phyloP scores from a whole-genome alignment of 1,140 invertebrate genomes.

The Eupeodes corollae region DNA sequence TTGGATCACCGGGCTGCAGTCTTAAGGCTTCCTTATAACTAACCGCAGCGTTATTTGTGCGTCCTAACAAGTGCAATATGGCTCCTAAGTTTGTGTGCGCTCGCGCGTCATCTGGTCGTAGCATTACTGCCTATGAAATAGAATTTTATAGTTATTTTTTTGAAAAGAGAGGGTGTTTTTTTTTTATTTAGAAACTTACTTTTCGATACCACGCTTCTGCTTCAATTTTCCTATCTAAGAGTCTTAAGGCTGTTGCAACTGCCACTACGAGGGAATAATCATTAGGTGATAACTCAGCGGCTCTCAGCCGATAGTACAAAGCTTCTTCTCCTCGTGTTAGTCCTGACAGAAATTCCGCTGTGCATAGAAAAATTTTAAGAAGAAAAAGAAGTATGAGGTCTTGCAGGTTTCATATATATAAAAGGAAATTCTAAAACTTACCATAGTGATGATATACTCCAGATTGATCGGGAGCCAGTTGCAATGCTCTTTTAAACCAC shows the following conservation, averaged over 20 bases:
- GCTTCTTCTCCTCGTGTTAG: slow-evolving; percentile 67
- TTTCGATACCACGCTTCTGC: slow-evolving; percentile 77
- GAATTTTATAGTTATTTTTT: background rate
- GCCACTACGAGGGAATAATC: slow-evolving; percentile 77
- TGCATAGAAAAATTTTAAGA: slow-evolving; percentile 5
- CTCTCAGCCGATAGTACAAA: slow-evolving; percentile 62
- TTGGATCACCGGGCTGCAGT: slow-evolving; percentile 72
- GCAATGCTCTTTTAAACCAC: slow-evolving; percentile 76
- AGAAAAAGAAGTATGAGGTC: background rate
- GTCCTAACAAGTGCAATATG: slow-evolving; percentile 84
- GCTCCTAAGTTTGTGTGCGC: slow-evolving; percentile 89
- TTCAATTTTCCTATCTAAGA: slow-evolving; percentile 60
- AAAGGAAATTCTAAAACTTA: slow-evolving; percentile 39
- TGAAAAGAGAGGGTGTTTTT: no score
- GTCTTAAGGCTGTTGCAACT: slow-evolving; percentile 72
- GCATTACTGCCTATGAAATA: slow-evolving; percentile 22
- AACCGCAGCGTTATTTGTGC: slow-evolving; percentile 70
- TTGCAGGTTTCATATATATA: background rate
- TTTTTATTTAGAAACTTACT: slow-evolving; percentile 39
- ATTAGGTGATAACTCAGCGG: slow-evolving; percentile 59
- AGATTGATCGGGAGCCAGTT: slow-evolving; percentile 70
- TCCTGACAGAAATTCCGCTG: slow-evolving; percentile 78
- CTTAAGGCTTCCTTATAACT: slow-evolving; percentile 72
- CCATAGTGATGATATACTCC: slow-evolving; percentile 77
- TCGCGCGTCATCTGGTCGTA: slow-evolving; percentile 51